Base-by-base conservation (phyloP, 2,888 invertebrate species). In the Argyresthia albistria region DNA sequence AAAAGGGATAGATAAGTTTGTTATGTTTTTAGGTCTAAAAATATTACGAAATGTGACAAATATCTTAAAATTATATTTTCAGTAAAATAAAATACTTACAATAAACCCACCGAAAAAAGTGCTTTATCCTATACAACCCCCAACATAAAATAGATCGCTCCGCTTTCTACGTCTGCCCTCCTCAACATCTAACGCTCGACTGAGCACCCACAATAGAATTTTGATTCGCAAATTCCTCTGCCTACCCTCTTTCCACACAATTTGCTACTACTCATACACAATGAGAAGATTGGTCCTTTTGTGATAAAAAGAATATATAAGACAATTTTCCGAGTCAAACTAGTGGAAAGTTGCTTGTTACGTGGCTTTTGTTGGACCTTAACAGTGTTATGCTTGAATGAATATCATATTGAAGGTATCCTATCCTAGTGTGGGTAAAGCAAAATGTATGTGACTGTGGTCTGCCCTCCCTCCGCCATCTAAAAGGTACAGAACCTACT, bases 201-300 rank as follows among this genome's bases (percentile, higher is more conserved):
- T 76, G 80, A 59, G 54, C 68, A 53, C 65, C 59, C 61, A 83
- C 83, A 84, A 84, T 83, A 65, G 35, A 67, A 67, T 69, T 68
- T 71, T 81, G 82, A 83, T 82, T 80, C 73, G 72, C 64, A 58
- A 59, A 68, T 71, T 68, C 67, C 57, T 39, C 11, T 69, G 66
- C 67, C 81, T 78, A 80, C 83, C 83, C 84, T 76, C 79, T 70
- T 76, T 74, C 62, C 65, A 53, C 57, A 57, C 76, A 77, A 81
- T 80, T 82, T 80, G 64, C 73, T 69, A 50, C 57, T 59, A 12
- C 8, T 12, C 14, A 60, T 63, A 69, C 70, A 74, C 76, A 62
- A 73, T 75, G 72, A 70, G 70, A 66, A 80, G 69, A 70, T 70
- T 70, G 69, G 69, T 67, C 64, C 69, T 68, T 66, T 65, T 63